A percentile compares a stretch with the other conserved stretches of the same genome.
Evolutionary conservation across 1,140 invertebrate species (phyloP).

Genomic region (Watersipora subatra): DNA sequence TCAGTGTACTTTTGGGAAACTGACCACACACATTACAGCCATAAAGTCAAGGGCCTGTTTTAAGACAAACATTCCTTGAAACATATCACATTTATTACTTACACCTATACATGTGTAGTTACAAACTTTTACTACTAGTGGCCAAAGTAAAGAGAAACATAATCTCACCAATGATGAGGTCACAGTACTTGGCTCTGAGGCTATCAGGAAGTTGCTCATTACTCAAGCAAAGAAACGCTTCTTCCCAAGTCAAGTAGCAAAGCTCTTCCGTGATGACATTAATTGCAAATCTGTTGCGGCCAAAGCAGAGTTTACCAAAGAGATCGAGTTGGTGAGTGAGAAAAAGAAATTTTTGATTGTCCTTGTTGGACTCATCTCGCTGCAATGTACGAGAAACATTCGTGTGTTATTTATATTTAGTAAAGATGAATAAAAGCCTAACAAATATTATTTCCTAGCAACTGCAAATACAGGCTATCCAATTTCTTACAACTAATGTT

Average conservation of each 20-base stretch:
- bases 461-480: too few species aligned
- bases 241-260: slow-evolving; percentile 35
- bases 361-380: slow-evolving; percentile 11
- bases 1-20: background rate
- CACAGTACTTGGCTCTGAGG: slow-evolving; percentile 34
- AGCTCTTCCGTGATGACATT: slow-evolving; percentile 32
- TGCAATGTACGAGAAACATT: background rate
- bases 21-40: background rate
- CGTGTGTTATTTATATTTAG: too few species aligned
- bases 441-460: too few species aligned
- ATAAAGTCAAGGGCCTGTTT: background rate
- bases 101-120: too few species aligned
- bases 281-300: slow-evolving; percentile 33
- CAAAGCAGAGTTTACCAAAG: slow-evolving; percentile 30
- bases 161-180: slow-evolving; percentile 32
- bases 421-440: too few species aligned
- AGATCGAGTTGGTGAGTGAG: slow-evolving; percentile 32
- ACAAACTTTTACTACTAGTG: too few species aligned
- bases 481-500: too few species aligned
- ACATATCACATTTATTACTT: too few species aligned
- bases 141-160: too few species aligned
- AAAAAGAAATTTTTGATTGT: slow-evolving; percentile 28
- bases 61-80: too few species aligned
- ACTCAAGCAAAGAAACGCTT: slow-evolving; percentile 31
- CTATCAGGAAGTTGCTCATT: slow-evolving; percentile 27